Conservation (phyloP, 2,888 invertebrate genomes). For the Lysandra coridon region DNA sequence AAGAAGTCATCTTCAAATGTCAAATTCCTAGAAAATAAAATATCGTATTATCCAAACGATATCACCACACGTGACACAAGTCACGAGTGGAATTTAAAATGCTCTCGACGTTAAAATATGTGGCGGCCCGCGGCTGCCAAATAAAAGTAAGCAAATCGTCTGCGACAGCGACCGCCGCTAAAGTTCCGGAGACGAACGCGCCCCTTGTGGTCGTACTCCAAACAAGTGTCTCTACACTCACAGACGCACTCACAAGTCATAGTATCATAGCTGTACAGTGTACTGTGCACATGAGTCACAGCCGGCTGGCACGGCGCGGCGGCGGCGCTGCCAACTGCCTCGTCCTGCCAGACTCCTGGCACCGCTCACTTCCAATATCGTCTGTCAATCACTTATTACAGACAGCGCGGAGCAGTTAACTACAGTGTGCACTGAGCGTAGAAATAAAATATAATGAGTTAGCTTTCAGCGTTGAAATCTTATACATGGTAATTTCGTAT, state of each 20-base stretch:
- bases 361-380: not conserved
- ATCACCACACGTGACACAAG: not conserved
- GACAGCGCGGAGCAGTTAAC: not conserved
- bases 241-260: not conserved
- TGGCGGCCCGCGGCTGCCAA: not conserved
- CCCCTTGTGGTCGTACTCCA: not conserved
- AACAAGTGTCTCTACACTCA: not conserved
- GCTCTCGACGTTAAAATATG: conserved; percentile 18
- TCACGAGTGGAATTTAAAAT: not conserved
- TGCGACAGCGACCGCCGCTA: not conserved
- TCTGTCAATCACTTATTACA: not conserved
- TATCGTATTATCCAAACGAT: not conserved
- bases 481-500: too few species aligned
- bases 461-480: not conserved
- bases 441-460: not conserved
- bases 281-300: not conserved
- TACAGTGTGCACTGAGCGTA: not conserved
- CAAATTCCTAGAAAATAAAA: not conserved
- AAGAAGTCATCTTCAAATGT: not conserved
- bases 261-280: not conserved
- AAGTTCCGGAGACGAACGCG: not conserved
- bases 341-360: not conserved
- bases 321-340: conserved; percentile 24
- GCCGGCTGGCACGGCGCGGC: conserved; percentile 26
- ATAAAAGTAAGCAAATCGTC: conserved; percentile 18